Evolutionary conservation across 2,113 vertebrate genomes (phyloP).

Genomic region (Oriolus oriolus): DNA sequence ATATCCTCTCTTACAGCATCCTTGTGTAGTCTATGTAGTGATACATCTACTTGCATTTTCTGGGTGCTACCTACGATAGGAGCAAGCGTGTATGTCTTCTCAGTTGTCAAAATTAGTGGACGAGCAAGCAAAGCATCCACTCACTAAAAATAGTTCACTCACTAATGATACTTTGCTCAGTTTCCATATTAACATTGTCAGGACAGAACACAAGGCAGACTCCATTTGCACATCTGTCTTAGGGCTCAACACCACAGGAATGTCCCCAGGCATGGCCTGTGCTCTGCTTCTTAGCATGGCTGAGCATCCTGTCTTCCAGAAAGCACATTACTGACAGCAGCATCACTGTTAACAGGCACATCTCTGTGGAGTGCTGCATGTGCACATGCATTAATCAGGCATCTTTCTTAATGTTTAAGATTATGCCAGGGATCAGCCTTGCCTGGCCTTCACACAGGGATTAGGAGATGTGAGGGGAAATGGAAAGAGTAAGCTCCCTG

Average conservation of each 20-base stretch:
- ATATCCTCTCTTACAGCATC: neutral
- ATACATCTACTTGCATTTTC: neutral
- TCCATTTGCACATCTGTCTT: neutral
- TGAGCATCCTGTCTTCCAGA: neutral
- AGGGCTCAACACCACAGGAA: neutral
- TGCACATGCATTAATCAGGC: neutral
- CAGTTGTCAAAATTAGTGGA: neutral
- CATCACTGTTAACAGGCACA: neutral
- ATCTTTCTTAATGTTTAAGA: neutral
- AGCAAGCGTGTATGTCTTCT: neutral
- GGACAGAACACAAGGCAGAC: neutral
- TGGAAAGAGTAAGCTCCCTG: neutral
- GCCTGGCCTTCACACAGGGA: neutral
- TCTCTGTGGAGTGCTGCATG: rapidly evolving
- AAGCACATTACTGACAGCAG: neutral
- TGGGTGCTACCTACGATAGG: neutral
- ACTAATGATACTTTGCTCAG: neutral
- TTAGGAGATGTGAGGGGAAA: neutral
- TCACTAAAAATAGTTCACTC: neutral
- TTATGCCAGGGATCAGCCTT: neutral
- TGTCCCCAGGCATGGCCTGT: neutral
- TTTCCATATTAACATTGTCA: neutral
- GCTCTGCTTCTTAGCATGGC: neutral
- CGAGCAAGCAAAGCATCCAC: neutral
- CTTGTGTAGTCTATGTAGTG: neutral